These are phyloP conservation scores for Tachystola acroxantha DNA, from an alignment of 2,888 invertebrate genomes.

Conservation along the genomic window DNA sequence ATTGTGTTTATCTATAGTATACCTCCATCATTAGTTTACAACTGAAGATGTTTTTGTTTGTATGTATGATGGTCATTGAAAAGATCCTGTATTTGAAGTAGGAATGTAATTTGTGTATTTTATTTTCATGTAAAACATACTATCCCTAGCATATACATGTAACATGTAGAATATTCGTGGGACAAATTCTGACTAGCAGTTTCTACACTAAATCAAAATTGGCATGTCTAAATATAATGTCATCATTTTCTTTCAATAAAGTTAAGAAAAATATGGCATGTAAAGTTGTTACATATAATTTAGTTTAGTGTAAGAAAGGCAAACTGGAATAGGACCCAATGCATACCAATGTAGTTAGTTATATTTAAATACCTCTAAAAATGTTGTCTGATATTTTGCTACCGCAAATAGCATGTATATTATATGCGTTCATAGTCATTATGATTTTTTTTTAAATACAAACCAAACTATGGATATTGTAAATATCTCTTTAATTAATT, in stretches of 20 bases:
- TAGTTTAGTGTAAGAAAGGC: too few relatives aligned
- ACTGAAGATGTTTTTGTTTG: neutral
- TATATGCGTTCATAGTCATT: neutral
- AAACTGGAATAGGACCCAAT: too few relatives aligned
- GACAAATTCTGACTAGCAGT: too few relatives aligned
- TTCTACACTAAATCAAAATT: too few relatives aligned
- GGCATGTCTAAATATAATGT: too few relatives aligned
- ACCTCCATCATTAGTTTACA: slow-evolving; percentile 1
- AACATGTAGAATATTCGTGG: neutral
- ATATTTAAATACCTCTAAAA: too few relatives aligned
- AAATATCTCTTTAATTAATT: slow-evolving; percentile 14
- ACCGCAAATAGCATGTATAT: neutral
- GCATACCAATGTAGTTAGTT: too few relatives aligned
- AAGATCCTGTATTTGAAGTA: neutral
- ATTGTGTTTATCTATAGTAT: neutral
- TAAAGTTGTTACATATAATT: too few relatives aligned
- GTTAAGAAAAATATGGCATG: too few relatives aligned
- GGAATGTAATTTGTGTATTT: neutral
- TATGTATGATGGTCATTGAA: neutral
- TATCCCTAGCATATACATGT: neutral
- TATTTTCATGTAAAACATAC: neutral
- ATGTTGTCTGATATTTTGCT: too few relatives aligned
- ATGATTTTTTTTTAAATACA: neutral
- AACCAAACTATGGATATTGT: slow-evolving; percentile 10
- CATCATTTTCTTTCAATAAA: too few relatives aligned